Evolutionary conservation across 2,797 vertebrate genomes (phyloP).

Genomic region (Hypotaenidia philippensis): DNA sequence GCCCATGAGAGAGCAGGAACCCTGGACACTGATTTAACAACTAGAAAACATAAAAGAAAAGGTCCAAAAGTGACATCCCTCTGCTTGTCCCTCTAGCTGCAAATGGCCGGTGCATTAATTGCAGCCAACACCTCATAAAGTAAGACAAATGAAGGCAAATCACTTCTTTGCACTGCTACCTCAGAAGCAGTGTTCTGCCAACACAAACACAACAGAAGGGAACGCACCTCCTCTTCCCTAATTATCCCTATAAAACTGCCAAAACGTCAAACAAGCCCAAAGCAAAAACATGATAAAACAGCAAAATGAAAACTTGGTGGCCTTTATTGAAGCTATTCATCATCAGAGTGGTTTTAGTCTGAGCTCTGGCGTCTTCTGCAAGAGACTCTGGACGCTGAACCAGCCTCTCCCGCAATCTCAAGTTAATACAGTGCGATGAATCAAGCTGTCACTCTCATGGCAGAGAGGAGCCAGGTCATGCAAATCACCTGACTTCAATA

Average conservation of each 20-base stretch:
- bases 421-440: fast-evolving
- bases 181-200: not conserved
- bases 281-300: not conserved
- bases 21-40: not conserved
- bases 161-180: not conserved
- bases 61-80: not conserved
- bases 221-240: not conserved
- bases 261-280: not conserved
- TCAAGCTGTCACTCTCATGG: fast-evolving
- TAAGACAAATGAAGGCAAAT: not conserved
- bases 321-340: not conserved
- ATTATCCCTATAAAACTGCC: not conserved
- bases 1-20: not conserved
- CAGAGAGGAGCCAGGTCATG: fast-evolving
- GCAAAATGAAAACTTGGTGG: not conserved
- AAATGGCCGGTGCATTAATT: not conserved
- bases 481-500: not conserved
- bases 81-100: not conserved
- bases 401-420: not conserved
- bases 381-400: not conserved
- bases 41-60: not conserved
- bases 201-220: not conserved
- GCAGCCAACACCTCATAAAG: not conserved
- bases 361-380: fast-evolving
- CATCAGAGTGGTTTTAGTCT: fast-evolving